These are phyloP conservation scores for Drosophila nigricruria DNA, from an alignment of 2,888 invertebrate genomes.

Conservation along the genomic window DNA sequence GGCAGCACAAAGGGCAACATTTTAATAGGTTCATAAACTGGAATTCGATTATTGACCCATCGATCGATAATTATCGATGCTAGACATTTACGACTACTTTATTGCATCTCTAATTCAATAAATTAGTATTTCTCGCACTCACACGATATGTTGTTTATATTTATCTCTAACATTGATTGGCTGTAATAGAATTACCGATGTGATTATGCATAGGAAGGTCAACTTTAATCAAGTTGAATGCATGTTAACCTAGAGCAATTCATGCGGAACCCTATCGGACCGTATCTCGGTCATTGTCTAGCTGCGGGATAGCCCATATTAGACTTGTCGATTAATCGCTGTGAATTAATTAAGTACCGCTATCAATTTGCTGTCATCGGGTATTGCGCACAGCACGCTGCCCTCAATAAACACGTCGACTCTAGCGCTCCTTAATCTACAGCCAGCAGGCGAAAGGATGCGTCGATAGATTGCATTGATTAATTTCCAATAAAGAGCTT, in stretches of 20 bases:
- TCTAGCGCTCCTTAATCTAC: slow-evolving; percentile 23
- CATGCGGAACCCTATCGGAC: slow-evolving; percentile 21
- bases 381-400: slow-evolving; percentile 52
- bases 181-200: background rate
- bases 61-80: slow-evolving; percentile 2
- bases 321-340: slow-evolving; percentile 31
- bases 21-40: background rate
- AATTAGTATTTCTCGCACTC: background rate
- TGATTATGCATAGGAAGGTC: background rate
- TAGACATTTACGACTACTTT: background rate
- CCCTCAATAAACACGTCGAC: slow-evolving; percentile 14
- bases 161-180: background rate
- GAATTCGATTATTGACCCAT: background rate
- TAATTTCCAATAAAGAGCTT: slow-evolving; percentile 53
- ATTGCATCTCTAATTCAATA: background rate
- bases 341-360: slow-evolving; percentile 64
- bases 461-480: slow-evolving; percentile 58
- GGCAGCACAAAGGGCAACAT: background rate
- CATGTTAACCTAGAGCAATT: slow-evolving; percentile 28
- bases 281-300: slow-evolving; percentile 38
- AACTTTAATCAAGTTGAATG: slow-evolving; percentile 1
- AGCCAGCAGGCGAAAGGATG: slow-evolving; percentile 25
- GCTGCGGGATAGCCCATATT: slow-evolving; percentile 26
- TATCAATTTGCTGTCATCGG: slow-evolving; percentile 66
- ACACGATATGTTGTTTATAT: background rate